Evolutionary conservation across 2,888 invertebrate species (phyloP).

Genomic region (Noctua comes): DNA sequence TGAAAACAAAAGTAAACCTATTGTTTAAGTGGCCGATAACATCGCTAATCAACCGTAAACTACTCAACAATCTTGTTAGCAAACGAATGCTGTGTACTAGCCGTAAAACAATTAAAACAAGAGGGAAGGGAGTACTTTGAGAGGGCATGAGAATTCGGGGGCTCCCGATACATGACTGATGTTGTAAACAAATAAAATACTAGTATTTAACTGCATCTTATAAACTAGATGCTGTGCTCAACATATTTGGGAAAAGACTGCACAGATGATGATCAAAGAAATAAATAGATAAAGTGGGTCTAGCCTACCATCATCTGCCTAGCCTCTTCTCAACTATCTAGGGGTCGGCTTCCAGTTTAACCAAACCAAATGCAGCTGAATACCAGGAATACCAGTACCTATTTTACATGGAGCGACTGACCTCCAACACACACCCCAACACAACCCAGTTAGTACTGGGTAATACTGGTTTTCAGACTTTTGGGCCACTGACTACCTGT

Average conservation of each 20-base stretch:
- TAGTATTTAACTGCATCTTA: background rate
- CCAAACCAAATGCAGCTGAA: background rate
- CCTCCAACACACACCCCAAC: background rate
- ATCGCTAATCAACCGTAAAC: conserved; percentile 18
- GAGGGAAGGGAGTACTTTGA: background rate
- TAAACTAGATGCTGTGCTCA: background rate
- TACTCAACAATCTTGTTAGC: background rate
- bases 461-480: no score
- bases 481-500: no score
- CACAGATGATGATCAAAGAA: background rate
- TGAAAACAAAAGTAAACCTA: conserved; percentile 24
- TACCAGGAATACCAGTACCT: no score
- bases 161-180: background rate
- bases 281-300: background rate
- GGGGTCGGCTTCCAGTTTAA: background rate
- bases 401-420: background rate
- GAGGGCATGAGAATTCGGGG: background rate
- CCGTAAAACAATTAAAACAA: background rate
- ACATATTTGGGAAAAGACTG: no score
- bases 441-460: background rate
- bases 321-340: background rate
- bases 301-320: background rate
- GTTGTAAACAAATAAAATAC: background rate
- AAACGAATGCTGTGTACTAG: background rate
- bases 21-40: conserved; percentile 42